These are phyloP conservation scores for Macropis europaea DNA, from an alignment of 2,888 invertebrate genomes.

Conservation along the genomic window DNA sequence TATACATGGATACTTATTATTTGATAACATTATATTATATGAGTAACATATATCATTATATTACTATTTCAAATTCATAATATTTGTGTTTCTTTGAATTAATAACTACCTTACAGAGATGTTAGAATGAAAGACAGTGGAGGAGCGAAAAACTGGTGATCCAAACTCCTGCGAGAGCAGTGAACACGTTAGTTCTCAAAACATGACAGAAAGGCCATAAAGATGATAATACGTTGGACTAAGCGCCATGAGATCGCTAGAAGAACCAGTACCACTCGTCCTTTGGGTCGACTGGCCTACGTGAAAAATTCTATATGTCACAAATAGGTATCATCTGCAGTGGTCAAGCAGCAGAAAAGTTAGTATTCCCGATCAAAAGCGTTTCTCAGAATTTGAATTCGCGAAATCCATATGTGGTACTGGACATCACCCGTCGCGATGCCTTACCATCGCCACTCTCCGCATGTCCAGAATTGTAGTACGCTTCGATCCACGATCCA, in stretches of 20 bases:
- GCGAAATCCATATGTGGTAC: conserved; percentile 53
- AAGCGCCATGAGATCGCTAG: conserved; percentile 53
- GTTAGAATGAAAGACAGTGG: conserved; percentile 37
- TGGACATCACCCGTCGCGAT: conserved; percentile 64
- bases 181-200: conserved; percentile 71
- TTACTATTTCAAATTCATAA: too few relatives aligned
- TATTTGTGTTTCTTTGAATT: too few relatives aligned
- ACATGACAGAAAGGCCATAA: conserved; percentile 52
- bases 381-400: conserved; percentile 50
- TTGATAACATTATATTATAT: background rate
- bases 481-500: conserved; percentile 62
- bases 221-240: conserved; percentile 58
- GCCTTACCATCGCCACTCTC: conserved; percentile 65
- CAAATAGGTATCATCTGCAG: conserved; percentile 40
- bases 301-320: conserved; percentile 58
- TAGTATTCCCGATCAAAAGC: conserved; percentile 47
- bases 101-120: conserved; percentile 42
- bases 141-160: conserved; percentile 55
- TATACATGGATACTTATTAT: background rate
- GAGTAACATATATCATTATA: background rate
- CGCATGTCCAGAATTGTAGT: conserved; percentile 62
- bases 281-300: conserved; percentile 58
- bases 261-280: conserved; percentile 61
- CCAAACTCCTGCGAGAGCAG: conserved; percentile 76
- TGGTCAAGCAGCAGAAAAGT: conserved; percentile 49